Base-by-base conservation (phyloP, 2,888 invertebrate genomes). In the Parelbella ahira region DNA sequence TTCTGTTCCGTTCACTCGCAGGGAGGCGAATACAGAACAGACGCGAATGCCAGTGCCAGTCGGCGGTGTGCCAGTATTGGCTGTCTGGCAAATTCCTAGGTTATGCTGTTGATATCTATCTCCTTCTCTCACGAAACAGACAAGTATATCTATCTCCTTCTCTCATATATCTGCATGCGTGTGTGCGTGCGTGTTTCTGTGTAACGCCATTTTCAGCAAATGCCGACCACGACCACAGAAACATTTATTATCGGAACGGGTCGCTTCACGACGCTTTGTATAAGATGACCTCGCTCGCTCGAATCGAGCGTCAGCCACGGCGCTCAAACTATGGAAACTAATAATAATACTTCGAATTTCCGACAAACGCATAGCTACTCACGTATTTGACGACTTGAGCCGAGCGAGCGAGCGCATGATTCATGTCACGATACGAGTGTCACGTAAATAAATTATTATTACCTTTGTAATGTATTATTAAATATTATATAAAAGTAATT, bases 61-160 rank as follows among this genome's bases (percentile, higher is more conserved):
- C 62, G 60, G 65, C 68, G 63, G 60, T 63, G 61, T 77, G 76
- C 77, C 78, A 78, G 74, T 67, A 75, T 75, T 75, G 75, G 74
- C 69, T 70, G 68, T 63, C 67, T 70, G 71, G 66, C 71, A 68
- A 64, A 74, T 70, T 69, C 63, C 68, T 65, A 73, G 66, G 66
- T 41, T 56, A 59, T 61, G 58, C 59, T 60, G 57, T 55, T 7
- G 51, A 19, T 39, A 41, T 36, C 54, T 55, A 33, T 77, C 78
- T 63, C 63, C 60, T 44, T 82, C 64, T 44, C 48, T 49, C 77
- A 36, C 29, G 20, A 13, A 3, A 18, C 4, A 11, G 24, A 45
- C 13, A 15, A 30, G 25, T 54, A 44, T 47, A 34, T 37, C 42
- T 43, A 23, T 65, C 58, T 57, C 58, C 41, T 39, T 55, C 36